These are phyloP conservation scores for Melanotaenia nigrans DNA, from an alignment of 2,797 vertebrate species.

Conservation along the genomic window DNA sequence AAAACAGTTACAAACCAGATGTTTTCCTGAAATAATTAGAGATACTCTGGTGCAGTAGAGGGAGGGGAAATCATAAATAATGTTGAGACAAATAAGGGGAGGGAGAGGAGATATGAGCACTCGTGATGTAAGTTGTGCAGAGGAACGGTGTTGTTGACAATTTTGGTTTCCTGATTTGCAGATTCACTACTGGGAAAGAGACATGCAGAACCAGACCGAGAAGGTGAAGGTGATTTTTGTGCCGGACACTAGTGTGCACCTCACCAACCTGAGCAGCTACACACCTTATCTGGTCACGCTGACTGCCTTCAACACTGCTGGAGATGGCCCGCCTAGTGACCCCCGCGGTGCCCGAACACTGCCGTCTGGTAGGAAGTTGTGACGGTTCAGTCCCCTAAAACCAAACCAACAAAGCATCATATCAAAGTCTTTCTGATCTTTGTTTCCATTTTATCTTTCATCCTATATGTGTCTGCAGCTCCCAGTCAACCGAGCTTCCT, in stretches of 20 bases:
- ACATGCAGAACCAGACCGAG: slow-evolving; percentile 88
- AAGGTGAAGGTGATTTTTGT: slow-evolving; percentile 92
- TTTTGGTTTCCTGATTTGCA: slow-evolving; percentile 56
- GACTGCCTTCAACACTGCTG: slow-evolving; percentile 92
- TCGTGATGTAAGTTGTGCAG: not conserved
- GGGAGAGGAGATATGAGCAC: not conserved
- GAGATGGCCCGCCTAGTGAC: slow-evolving; percentile 90
- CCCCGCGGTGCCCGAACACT: slow-evolving; percentile 87
- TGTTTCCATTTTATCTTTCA: not conserved
- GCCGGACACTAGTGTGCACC: slow-evolving; percentile 85
- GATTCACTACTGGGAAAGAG: slow-evolving; percentile 94
- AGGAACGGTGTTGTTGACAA: slow-evolving; percentile 7
- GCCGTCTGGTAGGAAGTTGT: slow-evolving; percentile 85
- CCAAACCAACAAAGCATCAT: not conserved
- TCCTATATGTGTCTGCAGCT: slow-evolving; percentile 76
- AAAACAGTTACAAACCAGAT: not conserved
- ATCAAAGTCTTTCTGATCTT: not conserved
- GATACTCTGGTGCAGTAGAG: not conserved
- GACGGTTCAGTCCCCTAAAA: not conserved
- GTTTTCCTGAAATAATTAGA: not conserved
- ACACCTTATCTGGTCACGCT: slow-evolving; percentile 89
- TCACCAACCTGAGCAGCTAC: slow-evolving; percentile 94
- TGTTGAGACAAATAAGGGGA: not conserved
- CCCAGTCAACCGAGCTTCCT: slow-evolving; percentile 91
- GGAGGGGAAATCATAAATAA: not conserved